These are phyloP conservation scores for Acromyrmex echinatior DNA, from an alignment of 1,140 invertebrate genomes.

Conservation along the genomic window DNA sequence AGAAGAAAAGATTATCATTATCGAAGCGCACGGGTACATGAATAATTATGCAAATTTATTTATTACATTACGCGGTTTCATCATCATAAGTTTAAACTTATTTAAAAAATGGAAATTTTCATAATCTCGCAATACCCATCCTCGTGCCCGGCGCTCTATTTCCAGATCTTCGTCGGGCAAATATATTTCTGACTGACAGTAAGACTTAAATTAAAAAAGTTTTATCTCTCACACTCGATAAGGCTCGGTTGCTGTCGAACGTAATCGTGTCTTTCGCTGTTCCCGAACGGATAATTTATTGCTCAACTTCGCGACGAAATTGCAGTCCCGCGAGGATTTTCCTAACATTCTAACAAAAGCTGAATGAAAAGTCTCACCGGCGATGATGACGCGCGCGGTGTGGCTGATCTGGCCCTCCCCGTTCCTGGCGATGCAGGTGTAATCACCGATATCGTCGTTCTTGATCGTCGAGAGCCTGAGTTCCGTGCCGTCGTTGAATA, in stretches of 20 bases:
- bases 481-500: slow-evolving; percentile 96
- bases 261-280: slow-evolving; percentile 24
- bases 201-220: slow-evolving; percentile 59
- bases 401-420: slow-evolving; percentile 97
- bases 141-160: neutral
- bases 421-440: slow-evolving; percentile 97
- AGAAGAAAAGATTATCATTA: neutral
- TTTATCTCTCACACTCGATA: slow-evolving; percentile 45
- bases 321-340: slow-evolving; percentile 9
- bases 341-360: slow-evolving; percentile 5
- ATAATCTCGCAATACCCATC: neutral
- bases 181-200: slow-evolving; percentile 52
- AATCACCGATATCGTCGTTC: slow-evolving; percentile 97
- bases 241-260: slow-evolving; percentile 26
- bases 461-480: slow-evolving; percentile 96
- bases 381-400: slow-evolving; percentile 97
- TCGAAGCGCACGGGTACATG: neutral
- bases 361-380: slow-evolving; percentile 89
- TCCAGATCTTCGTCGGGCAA: slow-evolving; percentile 3
- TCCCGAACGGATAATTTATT: slow-evolving; percentile 38
- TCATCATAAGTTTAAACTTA: neutral
- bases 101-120: neutral
- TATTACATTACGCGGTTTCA: neutral
- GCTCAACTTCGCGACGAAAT: slow-evolving; percentile 57
- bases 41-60: neutral